Evolutionary conservation across 2,797 vertebrate genomes (phyloP), one percentile per base, ranked within the genome.

Genomic region (Sebastes diploproa): DNA sequence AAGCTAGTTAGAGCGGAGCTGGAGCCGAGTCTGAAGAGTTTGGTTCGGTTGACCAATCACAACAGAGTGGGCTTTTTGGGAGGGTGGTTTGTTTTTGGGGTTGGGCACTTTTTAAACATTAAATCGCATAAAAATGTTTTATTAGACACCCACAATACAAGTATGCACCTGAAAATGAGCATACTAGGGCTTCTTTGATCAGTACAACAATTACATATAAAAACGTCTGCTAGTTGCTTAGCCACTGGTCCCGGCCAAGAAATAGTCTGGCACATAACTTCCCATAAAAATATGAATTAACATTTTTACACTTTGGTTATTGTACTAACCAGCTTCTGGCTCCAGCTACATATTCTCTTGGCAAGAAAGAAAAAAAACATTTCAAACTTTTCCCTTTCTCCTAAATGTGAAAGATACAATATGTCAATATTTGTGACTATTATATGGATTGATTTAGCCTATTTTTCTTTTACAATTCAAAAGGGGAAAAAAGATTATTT

Each of bases 101-200:
- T 50, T 8, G 18, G 3, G 46, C 46, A 50, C 46, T 50, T 50
- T 50, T 50, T 20, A 50, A 50, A 50, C 3, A 50, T 50, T 46
- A 50, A 50, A 20, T 20, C 0, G 18, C 0, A 2, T 50, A 18
- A 1, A 50, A 20, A 50, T 50, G 46, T 50, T 50, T 50, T 50
- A 50, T 50, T 18, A 50, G 46, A 50, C 46, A 50, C 18, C 18
- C 18, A 0, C 1, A 50, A 50, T 50, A 18, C 46, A 50, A 20
- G 18, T 50, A 50, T 50, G 18, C 7, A 0, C 16, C 46, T 50
- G 46, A 8, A 50, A 50, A 20, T 20, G 7, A 50, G 46, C 18
- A 50, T 20, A 50, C 1, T 50, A 50, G 46, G 46, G 18, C 46
- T 4, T 50, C 14, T 42, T 42, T 0, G 0, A 60, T 38, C 1